A percentile compares a stretch with the other conserved stretches of the same genome.
phyloP scores from a whole-genome alignment of 2,888 invertebrate genomes.

The Eilema depressum region DNA sequence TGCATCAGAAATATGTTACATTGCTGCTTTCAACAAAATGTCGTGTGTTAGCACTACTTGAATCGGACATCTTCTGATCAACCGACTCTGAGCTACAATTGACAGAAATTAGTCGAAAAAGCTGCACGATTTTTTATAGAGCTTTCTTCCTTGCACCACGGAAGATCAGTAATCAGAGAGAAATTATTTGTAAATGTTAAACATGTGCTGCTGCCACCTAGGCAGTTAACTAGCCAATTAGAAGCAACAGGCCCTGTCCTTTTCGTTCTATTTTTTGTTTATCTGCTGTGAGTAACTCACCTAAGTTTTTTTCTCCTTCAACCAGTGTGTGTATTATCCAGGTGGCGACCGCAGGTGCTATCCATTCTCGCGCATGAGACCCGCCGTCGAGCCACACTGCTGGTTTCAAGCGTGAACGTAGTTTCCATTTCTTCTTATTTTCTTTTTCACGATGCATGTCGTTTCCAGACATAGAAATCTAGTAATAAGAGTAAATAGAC shows the following conservation, averaged over 20 bases:
- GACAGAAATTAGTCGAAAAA: neutral
- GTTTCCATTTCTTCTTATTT: constrained; percentile 79
- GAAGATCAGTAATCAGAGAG: neutral
- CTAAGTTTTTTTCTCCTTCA: constrained; percentile 87
- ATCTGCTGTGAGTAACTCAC: constrained; percentile 62
- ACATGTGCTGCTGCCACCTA: too few relatives aligned
- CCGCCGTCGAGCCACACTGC: constrained; percentile 95
- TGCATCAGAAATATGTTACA: too few relatives aligned
- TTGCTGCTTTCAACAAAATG: too few relatives aligned
- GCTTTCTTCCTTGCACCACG: neutral
- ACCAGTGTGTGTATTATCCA: constrained; percentile 90
- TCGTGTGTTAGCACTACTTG: too few relatives aligned
- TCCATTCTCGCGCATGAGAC: constrained; percentile 92
- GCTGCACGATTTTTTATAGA: neutral
- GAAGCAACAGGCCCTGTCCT: neutral
- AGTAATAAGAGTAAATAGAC: constrained; percentile 18
- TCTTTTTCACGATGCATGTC: constrained; percentile 60
- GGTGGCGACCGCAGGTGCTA: constrained; percentile 91
- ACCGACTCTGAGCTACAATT: neutral
- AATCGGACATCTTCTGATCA: neutral
- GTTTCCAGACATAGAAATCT: constrained; percentile 75
- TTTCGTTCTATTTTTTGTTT: neutral
- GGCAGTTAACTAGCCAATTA: too few relatives aligned
- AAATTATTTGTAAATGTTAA: too few relatives aligned
- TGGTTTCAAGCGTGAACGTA: constrained; percentile 87